Base-by-base conservation (phyloP, 2,888 invertebrate genomes). In the Norana najaformis region DNA sequence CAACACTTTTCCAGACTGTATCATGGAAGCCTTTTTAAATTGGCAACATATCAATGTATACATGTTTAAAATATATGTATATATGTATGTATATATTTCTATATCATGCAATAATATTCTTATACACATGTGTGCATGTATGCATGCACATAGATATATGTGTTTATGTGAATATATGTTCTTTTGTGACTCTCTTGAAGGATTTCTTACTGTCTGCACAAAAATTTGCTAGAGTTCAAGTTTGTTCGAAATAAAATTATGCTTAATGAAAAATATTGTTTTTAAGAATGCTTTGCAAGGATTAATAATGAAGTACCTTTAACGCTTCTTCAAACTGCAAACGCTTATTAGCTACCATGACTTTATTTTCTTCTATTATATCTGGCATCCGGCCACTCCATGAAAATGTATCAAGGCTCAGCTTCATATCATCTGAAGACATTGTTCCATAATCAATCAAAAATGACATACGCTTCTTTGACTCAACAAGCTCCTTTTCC, bases 311-410 rank as follows among this genome's bases (percentile, higher is more conserved):
- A 36, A 37, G 30, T 83, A 96, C 96, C 95, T 96, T 96, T 11
- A 98, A 96, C 8, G 96, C 95, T 89, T 97, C 97, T 95, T 98
- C 97, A 94, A 97, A 98, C 93, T 98, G 98, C 13, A 96, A 95
- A 83, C 96, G 96, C 96, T 98, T 98, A 91, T 96, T 96, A 23
- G 96, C 97, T 53, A 97, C 96, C 91, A 98, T 97, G 83, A 96
- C 96, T 92, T 97, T 96, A 94, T 97, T 97, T 93, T 98, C 97
- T 91, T 97, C 97, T 92, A 98, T 96, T 11, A 98, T 96, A 85
- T 96, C 96, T 0, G 97, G 96, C 96, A 98, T 96, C 89, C 97
- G 96, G 39, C 97, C 96, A 93, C 97, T 97, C 98, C 98, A 98
- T 92, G 97, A 97, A 93, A 97, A 98, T 0, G 97, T 97, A 92